Base-by-base conservation (phyloP, 2,113 vertebrate species). In the Lota lota region DNA sequence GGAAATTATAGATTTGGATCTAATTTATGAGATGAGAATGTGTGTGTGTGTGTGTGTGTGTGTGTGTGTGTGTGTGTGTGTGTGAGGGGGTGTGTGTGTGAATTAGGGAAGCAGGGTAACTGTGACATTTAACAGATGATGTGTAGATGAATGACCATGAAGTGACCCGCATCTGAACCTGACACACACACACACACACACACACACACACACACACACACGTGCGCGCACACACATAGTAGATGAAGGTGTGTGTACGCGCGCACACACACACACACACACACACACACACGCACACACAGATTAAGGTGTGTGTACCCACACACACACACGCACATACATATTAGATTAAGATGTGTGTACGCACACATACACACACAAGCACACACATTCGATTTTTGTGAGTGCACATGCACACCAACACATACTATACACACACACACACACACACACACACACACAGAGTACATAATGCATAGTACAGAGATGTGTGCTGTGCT, bases 111-210 rank as follows among this genome's bases (percentile, higher is more conserved):
- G 60, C 33, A 19, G n/a, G 68, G 61, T 22, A 21, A 50, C 56
- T 11, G 58, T 84, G 82, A 87, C 79, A 85, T 87, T 89, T 82
- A 80, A 28, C 69, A 68, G 75, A 82, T 77, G 77, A 82, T 81
- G 83, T 79, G 79, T 72, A 87, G 86, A 84, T 80, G 68, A 77
- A 86, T 83, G 79, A 80, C 78, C 78, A 83, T 19, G 50, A 75
- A 77, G 64, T 86, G 85, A 89, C 84, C 84, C 62, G 60, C 75
- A 63, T 67, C 64, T 83, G 79, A 85, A 81, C 79, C n/a, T 3
- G 70, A 61, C 15, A 8, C 18, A 66, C 21, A n/a, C 15, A 18
- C 22, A 66, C 54, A 21, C 64, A 19, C 40, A 61, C 4, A 40
- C 53, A 53, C 51, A 33, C 28, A 33, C 28, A 7, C 28, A 33